Evolutionary conservation across 2,888 invertebrate genomes (phyloP), one percentile per base, ranked within the genome.

Genomic region (Mesorhabditis spiculigera): DNA sequence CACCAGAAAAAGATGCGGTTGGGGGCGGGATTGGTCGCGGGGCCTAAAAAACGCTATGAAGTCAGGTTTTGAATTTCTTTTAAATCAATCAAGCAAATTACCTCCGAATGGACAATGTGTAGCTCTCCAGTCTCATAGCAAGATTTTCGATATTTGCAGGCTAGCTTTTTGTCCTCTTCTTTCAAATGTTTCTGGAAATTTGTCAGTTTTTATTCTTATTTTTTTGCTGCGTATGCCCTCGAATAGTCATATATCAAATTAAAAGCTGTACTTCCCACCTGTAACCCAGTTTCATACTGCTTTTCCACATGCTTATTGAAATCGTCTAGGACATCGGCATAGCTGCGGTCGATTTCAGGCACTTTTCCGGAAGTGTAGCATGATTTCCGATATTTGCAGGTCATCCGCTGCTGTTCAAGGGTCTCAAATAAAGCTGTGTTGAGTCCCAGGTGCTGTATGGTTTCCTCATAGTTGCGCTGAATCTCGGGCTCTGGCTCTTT

Each of bases 321-420:
- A 10, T 28, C 64, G 65, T 50, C 58, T 10, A 50, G 58, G n/a
- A 50, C 10, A 50, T 50, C 58, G 10, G n/a, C 8, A 50, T 50
- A 50, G n/a, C 58, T n/a, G 8, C 58, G 58, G n/a, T 50, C 58
- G 10, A 50, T 13, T 13, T 50, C 58, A 1, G 58, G 58, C 58
- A 13, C n/a, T 16, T 75, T 65, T 43, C 82, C 84, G 6, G 77
- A 80, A 64, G 81, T 78, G 69, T 85, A 85, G 70, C 85, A 85
- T 16, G 75, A 74, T 71, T 81, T 83, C 50, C 84, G 72, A 62
- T 79, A 82, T 62, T 82, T 78, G 69, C 81, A 81, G 44, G 73
- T 71, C 69, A 84, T 76, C 5, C 74, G 80, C 67, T 73, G 77
- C 62, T 75, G 75, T 45, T 79, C 75, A 10, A 50, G n/a, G 10